These are phyloP conservation scores for Onychomys leucogaster DNA, from an alignment of 2,797 vertebrate genomes.

Conservation along the genomic window DNA sequence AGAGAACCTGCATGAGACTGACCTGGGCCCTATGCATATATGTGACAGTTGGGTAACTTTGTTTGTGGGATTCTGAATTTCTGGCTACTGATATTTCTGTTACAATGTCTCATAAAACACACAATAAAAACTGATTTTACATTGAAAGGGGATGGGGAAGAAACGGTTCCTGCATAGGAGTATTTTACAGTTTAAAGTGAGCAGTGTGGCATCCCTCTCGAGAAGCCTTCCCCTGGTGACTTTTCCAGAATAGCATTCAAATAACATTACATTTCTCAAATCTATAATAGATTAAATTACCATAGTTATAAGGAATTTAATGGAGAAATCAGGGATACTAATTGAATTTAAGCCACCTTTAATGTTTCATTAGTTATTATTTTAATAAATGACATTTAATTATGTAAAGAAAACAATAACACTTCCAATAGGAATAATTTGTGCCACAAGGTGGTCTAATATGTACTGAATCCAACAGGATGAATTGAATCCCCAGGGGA, in stretches of 20 bases:
- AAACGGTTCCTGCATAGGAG: not conserved
- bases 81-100: not conserved
- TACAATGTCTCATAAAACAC: not conserved
- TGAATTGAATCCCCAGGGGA: too few species aligned
- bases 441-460: not conserved
- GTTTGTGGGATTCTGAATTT: not conserved
- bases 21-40: not conserved
- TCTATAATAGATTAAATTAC: not conserved
- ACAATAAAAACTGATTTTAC: not conserved
- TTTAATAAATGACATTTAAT: conserved; percentile 21
- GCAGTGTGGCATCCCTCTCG: not conserved
- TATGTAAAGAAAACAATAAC: not conserved
- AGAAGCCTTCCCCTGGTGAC: not conserved
- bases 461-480: too few species aligned
- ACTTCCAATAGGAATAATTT: not conserved
- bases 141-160: not conserved
- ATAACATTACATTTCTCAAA: not conserved
- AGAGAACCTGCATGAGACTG: not conserved
- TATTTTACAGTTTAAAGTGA: not conserved
- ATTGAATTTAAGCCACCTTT: not conserved
- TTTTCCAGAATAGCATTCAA: conserved; percentile 27
- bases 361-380: not conserved
- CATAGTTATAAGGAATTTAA: not conserved
- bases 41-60: not conserved
- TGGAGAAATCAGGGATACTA: not conserved